phyloP scores from a whole-genome alignment of 2,888 invertebrate species.

The Acanthosepion esculentum region DNA sequence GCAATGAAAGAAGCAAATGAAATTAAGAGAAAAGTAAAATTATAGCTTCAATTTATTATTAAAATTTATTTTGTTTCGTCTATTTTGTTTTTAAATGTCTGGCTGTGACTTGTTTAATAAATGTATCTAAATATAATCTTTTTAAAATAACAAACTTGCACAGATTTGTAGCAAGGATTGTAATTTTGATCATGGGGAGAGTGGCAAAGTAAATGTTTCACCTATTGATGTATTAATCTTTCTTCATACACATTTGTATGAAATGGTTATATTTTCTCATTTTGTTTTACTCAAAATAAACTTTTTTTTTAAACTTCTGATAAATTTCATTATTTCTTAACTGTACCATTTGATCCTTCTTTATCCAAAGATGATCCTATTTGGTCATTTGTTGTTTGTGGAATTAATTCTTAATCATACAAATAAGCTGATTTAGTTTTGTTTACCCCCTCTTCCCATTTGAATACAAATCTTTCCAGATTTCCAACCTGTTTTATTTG shows the following conservation, averaged over 20 bases:
- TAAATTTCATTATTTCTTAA: neutral
- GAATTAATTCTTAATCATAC: neutral
- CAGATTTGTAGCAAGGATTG: too few relatives aligned
- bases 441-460: neutral
- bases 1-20: too few relatives aligned
- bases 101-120: too few relatives aligned
- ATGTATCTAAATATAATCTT: too few relatives aligned
- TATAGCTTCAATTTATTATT: too few relatives aligned
- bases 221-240: neutral
- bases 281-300: neutral
- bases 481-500: neutral
- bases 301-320: neutral
- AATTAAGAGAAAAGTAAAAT: too few relatives aligned
- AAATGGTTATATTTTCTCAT: neutral
- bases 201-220: too few relatives aligned
- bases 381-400: neutral
- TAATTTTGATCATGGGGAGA: too few relatives aligned
- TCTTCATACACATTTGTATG: neutral
- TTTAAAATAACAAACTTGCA: too few relatives aligned
- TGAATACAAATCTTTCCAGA: neutral
- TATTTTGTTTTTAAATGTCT: too few relatives aligned
- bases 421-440: neutral
- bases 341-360: neutral
- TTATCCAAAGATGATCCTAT: neutral
- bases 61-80: too few relatives aligned